Conservation (phyloP, 2,797 vertebrate genomes). For the Martes flavigula region DNA sequence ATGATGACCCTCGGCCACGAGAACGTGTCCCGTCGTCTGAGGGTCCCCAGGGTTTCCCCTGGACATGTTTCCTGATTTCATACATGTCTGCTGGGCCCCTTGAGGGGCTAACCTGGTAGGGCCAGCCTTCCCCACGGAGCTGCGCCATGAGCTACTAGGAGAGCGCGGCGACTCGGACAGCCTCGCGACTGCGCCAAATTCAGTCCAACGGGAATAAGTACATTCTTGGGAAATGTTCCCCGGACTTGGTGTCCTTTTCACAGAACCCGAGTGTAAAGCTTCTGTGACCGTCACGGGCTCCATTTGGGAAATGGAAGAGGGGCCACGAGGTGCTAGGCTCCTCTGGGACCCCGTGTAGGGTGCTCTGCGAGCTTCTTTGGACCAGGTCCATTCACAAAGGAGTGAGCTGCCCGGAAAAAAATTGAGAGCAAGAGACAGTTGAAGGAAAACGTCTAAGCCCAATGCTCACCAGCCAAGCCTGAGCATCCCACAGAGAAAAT, state of each 20-base stretch:
- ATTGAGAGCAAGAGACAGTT: conserved; percentile 16
- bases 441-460: not conserved
- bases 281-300: not conserved
- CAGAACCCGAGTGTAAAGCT: not conserved
- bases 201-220: not conserved
- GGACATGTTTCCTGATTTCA: not conserved
- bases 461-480: not conserved
- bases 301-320: not conserved
- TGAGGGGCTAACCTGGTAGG: not conserved
- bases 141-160: not conserved
- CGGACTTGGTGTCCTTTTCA: not conserved
- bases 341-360: fast-evolving
- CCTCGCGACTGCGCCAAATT: not conserved
- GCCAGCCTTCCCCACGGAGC: not conserved
- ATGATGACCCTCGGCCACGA: conserved; percentile 46
- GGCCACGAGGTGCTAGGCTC: fast-evolving
- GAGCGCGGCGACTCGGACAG: not conserved
- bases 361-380: not conserved
- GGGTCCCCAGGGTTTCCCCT: not conserved
- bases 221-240: not conserved
- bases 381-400: not conserved
- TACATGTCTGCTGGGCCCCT: conserved; percentile 12
- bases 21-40: conserved; percentile 18
- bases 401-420: not conserved
- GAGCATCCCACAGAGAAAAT: not conserved